These are phyloP conservation scores for Heliconius melpomene DNA, from an alignment of 1,140 invertebrate species.

Conservation along the genomic window DNA sequence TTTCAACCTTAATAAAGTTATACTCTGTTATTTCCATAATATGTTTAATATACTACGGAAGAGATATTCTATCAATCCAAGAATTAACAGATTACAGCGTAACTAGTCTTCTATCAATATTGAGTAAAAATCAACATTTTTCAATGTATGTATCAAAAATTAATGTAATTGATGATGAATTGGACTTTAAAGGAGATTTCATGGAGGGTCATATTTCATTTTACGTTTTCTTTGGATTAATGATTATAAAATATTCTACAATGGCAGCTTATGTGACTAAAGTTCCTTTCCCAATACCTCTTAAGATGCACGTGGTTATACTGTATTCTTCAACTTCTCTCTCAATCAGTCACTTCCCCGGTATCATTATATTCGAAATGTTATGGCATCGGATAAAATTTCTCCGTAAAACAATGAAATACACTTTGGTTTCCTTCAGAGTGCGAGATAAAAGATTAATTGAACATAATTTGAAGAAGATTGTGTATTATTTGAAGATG, in stretches of 20 bases:
- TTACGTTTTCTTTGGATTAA: background rate
- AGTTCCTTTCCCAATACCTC: background rate
- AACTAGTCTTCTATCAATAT: background rate
- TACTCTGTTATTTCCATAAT: background rate
- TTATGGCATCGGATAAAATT: background rate
- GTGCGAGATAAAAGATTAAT: background rate
- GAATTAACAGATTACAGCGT: background rate
- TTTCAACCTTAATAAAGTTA: background rate
- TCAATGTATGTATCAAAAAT: background rate
- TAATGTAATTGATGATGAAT: background rate
- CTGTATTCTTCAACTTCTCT: background rate
- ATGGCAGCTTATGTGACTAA: background rate
- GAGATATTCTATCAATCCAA: background rate
- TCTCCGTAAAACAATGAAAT: background rate
- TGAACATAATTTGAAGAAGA: background rate
- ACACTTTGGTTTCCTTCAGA: background rate
- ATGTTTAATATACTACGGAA: background rate
- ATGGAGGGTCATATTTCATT: background rate
- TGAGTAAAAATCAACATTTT: background rate
- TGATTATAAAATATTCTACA: background rate
- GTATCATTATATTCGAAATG: background rate
- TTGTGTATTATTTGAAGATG: background rate
- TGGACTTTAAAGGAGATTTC: background rate
- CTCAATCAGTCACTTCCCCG: background rate
- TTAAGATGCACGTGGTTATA: background rate